phyloP scores from a whole-genome alignment of 2,113 vertebrate species.

The Nasalis larvatus region DNA sequence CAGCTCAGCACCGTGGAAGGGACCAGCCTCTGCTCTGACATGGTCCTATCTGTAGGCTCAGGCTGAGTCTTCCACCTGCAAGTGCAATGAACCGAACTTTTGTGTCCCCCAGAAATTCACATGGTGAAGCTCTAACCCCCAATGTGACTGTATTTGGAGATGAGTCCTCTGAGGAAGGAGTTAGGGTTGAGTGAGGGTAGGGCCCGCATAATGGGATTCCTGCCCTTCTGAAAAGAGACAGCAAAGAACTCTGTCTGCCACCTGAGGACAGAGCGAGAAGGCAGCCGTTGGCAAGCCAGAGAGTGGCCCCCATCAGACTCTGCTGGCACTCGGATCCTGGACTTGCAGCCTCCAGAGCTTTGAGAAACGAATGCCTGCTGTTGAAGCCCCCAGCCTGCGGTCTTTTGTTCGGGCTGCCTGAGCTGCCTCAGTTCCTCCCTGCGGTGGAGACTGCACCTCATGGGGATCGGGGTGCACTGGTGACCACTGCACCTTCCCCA shows the following conservation, averaged over 20 bases:
- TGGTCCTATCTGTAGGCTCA: too few species aligned
- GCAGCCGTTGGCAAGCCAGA: not conserved
- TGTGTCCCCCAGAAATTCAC: not conserved
- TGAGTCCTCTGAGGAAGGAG: not conserved
- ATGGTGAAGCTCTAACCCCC: not conserved
- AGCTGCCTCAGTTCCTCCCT: not conserved
- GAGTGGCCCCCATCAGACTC: not conserved
- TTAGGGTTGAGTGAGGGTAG: not conserved
- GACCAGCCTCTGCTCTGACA: accelerated
- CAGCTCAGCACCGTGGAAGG: not conserved
- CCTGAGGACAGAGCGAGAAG: not conserved
- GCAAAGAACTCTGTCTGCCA: not conserved
- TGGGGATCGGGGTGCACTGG: too few species aligned
- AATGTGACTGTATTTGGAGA: not conserved
- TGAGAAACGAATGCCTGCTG: not conserved
- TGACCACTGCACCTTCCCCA: not conserved
- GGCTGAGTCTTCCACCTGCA: not conserved
- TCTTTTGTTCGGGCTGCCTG: not conserved
- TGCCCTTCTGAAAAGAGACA: not conserved
- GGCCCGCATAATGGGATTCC: accelerated
- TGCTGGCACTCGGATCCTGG: not conserved
- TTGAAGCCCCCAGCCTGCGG: not conserved
- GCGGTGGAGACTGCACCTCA: not conserved
- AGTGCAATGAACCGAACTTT: not conserved
- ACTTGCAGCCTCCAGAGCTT: too few species aligned